Evolutionary conservation across 2,888 invertebrate genomes (phyloP), one percentile per base, ranked within the genome.

Genomic region (Polydrusus tereticollis): DNA sequence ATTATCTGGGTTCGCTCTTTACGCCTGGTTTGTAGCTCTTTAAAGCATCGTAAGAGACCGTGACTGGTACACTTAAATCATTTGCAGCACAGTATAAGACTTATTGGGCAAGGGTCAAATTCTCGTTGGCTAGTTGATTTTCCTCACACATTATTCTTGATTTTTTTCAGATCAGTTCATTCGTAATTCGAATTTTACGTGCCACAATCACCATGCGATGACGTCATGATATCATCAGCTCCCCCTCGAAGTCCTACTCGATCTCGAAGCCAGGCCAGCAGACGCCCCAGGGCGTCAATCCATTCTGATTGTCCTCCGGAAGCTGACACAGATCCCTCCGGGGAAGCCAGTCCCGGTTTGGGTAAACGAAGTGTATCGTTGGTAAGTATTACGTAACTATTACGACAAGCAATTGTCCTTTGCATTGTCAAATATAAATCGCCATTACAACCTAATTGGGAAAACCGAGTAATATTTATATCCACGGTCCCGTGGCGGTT

Each of bases 221-320:
- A 74, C 71, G 74, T 67, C 64, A 75, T 75, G 75, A 73, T 68
- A 36, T 67, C 73, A 43, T 63, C 58, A 57, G 72, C 69, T 4
- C 59, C 68, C 6, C 50, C 70, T 10, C 58, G 75, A 52, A 75
- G 75, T 26, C 75, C 75, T 12, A 73, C 60, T 43, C 66, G 75
- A 52, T 73, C 73, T 10, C 43, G 70, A 50, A 75, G 75, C 57
- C 72, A 75, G 33, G 65, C 75, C 21, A 70, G 70, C 63, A 66
- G 75, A 29, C 69, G 70, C 23, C 57, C 45, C 16, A 72, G 73
- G 41, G 50, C 66, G n/a, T 73, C 72, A 4, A 41, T 75, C 18
- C 75, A 75, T 41, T 75, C 75, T 14, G 75, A 75, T 59, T 75
- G 75, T 69, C 75, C 75, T n/a, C 71, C 69, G 5, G 70, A 74